Percentiles rank a stretch among this genome's conserved stretches.
phyloP scores from a whole-genome alignment of 2,888 invertebrate species.

The Anarsia innoxiella region DNA sequence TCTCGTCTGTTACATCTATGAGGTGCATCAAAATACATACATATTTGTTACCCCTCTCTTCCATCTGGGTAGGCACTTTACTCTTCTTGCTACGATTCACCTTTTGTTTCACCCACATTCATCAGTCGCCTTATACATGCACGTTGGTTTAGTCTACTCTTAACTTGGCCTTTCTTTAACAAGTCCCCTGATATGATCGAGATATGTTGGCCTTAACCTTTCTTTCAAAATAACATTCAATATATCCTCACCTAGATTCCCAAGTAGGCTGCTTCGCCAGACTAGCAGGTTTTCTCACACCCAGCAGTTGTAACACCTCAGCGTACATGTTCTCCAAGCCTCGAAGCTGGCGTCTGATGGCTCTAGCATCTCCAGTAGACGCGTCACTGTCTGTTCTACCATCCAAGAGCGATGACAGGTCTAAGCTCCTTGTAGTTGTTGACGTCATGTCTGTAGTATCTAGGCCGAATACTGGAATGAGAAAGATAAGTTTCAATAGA shows the following conservation, averaged over 20 bases:
- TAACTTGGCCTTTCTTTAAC: no score
- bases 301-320: constrained; percentile 78
- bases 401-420: constrained; percentile 86
- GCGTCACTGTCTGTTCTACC: constrained; percentile 84
- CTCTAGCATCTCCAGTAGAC: constrained; percentile 84
- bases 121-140: no score
- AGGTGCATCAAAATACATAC: no score
- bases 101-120: no score
- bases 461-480: constrained; percentile 79
- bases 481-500: neutral
- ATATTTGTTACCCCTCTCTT: no score
- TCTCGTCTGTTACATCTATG: no score
- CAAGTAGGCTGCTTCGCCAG: constrained; percentile 39
- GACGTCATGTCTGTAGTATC: constrained; percentile 86
- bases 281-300: constrained; percentile 44
- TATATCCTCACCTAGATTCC: constrained; percentile 38
- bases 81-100: no score
- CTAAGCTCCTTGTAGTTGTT: constrained; percentile 84
- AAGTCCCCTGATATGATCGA: no score
- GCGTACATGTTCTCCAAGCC: constrained; percentile 92
- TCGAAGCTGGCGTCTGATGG: constrained; percentile 86
- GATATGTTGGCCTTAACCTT: no score
- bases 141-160: no score
- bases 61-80: no score
- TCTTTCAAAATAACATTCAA: no score